Evolutionary conservation across 2,888 invertebrate genomes (phyloP).

Genomic region (Aspidiotus destructor): DNA sequence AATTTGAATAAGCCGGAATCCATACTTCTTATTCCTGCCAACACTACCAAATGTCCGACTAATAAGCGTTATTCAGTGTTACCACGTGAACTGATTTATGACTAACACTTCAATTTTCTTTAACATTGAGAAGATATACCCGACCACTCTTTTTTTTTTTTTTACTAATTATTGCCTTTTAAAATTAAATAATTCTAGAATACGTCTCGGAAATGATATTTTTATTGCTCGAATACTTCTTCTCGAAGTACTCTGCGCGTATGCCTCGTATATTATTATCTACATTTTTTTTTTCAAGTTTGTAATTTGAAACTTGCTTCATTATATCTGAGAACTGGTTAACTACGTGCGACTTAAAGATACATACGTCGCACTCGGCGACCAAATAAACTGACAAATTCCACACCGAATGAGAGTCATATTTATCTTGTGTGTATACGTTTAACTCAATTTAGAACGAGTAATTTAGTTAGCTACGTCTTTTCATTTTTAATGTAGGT

Average conservation of each 20-base stretch:
- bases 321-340: no score
- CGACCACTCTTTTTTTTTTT: conserved; percentile 2
- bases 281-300: no score
- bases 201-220: conserved; percentile 22
- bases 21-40: conserved; percentile 28
- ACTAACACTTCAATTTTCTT: conserved; percentile 13
- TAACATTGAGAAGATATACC: conserved; percentile 2
- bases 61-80: conserved; percentile 29
- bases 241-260: no score
- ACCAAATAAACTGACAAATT: no score
- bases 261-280: neutral
- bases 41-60: conserved; percentile 29
- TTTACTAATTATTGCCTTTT: conserved; percentile 28
- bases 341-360: no score
- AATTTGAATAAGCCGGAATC: conserved; percentile 14
- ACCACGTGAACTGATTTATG: conserved; percentile 26
- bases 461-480: no score
- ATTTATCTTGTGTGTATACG: no score
- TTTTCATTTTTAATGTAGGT: no score
- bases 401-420: no score
- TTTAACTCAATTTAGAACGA: no score
- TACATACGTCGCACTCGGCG: no score
- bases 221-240: conserved; percentile 20
- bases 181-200: conserved; percentile 24
- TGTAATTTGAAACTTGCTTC: no score